Base-by-base conservation (phyloP, 2,888 invertebrate species). In the Pasiphila rectangulata region DNA sequence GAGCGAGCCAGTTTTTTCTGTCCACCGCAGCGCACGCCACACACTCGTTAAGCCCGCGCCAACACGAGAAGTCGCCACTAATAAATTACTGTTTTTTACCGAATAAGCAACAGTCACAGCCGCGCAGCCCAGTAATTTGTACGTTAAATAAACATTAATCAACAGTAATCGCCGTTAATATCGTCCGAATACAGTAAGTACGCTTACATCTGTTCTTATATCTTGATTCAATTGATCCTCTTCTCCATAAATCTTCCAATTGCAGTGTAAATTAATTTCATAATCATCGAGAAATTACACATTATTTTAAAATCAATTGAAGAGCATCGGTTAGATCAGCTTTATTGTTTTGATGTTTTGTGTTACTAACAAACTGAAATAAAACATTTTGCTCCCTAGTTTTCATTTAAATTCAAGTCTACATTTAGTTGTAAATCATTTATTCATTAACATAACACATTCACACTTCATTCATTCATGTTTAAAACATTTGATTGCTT, bases 11-110 rank as follows among this genome's bases (percentile, higher is more conserved):
- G 91, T 90, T 90, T 91, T 90, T 91, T 90, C 90, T 89, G 90
- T 90, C 79, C 84, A 88, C 86, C 87, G 89, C 79, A 79, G 83
- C 86, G 85, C 87, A 90, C 90, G 87, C 89, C 87, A 86, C 84
- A 88, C 87, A 87, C 88, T 88, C 89, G 90, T 90, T 89, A 88
- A 86, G 86, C 83, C 90, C 90, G 90, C 88, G 90, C 88, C 89
- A 90, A 90, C 88, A 90, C 91, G 90, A 91, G 90, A 89, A 90
- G 89, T 90, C 90, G 89, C 89, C 90, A 88, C 89, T 88, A 89
- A 91, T 88, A 88, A 88, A 88, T 88, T 88, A 87, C 84, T 83
- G 86, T 87, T 88, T 88, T 86, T 88, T 86, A 85, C 85, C 79
- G 81, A 79, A 80, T 79, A 75, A 78, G 76, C 69, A 78, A 77